Evolutionary conservation across 30 jellyfish, hydroid and myxozoan genomes (phyloP).

Genomic region (Aurelia aurita): DNA sequence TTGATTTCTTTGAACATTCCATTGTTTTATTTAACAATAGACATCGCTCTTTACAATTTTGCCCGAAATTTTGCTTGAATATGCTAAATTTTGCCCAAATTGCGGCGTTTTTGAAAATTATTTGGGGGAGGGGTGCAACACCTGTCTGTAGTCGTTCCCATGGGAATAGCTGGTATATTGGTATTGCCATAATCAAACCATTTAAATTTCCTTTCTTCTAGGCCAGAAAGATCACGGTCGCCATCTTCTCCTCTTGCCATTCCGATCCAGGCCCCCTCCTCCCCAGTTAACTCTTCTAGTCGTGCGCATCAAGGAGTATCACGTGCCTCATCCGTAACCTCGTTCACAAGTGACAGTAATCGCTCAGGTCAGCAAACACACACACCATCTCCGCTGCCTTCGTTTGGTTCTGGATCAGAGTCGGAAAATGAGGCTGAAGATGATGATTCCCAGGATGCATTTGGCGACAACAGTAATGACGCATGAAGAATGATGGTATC

Average conservation of each 20-base stretch:
- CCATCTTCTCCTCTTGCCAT: conserved; percentile 91
- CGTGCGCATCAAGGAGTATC: conserved; percentile 61
- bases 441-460: conserved; percentile 76
- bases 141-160: no score
- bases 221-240: conserved; percentile 54
- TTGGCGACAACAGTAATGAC: conserved; percentile 68
- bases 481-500: conserved; percentile 21
- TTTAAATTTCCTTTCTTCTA: neutral
- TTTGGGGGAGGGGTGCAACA: no score
- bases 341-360: conserved; percentile 72
- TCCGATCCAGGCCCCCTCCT: conserved; percentile 76
- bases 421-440: conserved; percentile 78
- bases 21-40: no score
- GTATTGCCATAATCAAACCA: no score
- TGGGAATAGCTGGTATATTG: no score
- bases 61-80: no score
- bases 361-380: conserved; percentile 79
- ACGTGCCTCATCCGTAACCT: conserved; percentile 78
- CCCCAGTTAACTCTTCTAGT: conserved; percentile 60
- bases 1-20: no score
- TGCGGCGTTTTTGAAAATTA: no score
- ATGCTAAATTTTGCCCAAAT: no score
- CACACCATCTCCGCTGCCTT: conserved; percentile 83
- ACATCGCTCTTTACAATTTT: no score
- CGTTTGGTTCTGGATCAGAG: conserved; percentile 81